These are phyloP conservation scores for Dreissena polymorpha DNA, from an alignment of 1,140 invertebrate species.

Conservation along the genomic window DNA sequence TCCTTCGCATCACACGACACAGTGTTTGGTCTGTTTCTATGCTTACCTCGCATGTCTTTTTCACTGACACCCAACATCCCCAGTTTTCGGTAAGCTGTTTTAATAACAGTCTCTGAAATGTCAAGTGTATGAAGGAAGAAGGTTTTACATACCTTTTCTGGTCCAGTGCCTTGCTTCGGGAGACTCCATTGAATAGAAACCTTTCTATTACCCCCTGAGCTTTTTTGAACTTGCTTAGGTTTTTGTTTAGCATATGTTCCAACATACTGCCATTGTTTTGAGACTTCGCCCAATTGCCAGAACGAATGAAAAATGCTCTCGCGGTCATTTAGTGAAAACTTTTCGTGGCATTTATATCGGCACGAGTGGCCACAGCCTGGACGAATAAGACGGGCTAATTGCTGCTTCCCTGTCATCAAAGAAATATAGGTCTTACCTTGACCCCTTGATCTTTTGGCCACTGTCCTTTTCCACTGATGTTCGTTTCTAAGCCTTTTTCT, in stretches of 20 bases:
- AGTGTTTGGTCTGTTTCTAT: not conserved
- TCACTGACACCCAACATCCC: not conserved
- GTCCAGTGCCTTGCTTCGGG: not conserved
- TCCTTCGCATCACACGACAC: not conserved
- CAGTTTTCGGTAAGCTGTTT: not conserved
- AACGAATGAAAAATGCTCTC: not conserved
- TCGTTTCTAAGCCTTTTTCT: conserved; percentile 28
- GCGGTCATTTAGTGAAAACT: not conserved
- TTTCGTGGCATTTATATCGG: conserved; percentile 12
- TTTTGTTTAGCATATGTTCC: not conserved
- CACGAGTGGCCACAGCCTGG: conserved; percentile 6
- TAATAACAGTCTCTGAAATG: conserved; percentile 1
- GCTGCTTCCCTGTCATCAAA: not conserved
- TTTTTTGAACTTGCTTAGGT: not conserved
- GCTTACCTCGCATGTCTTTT: conserved; percentile 15
- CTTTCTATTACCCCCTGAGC: not conserved
- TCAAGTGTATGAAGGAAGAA: conserved; percentile 26
- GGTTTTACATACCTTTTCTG: conserved; percentile 7
- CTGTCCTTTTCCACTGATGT: conserved; percentile 19
- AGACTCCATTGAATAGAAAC: conserved; percentile 1
- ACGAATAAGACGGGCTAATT: not conserved
- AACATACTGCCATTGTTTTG: conserved; percentile 21
- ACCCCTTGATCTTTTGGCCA: conserved; percentile 2
- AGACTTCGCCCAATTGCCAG: conserved; percentile 3
- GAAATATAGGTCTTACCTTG: conserved; percentile 10